Evolutionary conservation across 1,140 invertebrate species (phyloP).

Genomic region (Drosophila lowei): DNA sequence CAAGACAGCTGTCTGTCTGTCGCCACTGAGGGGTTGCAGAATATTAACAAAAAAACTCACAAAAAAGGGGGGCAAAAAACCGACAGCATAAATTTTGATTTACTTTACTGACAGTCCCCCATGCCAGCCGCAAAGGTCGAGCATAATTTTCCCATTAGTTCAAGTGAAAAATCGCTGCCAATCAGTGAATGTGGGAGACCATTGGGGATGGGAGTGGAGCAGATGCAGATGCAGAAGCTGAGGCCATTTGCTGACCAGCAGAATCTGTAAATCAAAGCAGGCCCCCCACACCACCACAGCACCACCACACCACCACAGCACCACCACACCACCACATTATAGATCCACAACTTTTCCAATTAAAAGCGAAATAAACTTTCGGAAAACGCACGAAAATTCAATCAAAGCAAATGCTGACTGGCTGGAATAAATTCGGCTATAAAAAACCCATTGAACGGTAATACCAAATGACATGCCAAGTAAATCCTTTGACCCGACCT

Average conservation of each 20-base stretch:
- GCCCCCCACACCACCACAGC: background rate
- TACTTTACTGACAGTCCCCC: conserved; percentile 21
- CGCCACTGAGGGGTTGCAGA: conserved; percentile 3
- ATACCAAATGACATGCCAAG: conserved; percentile 6
- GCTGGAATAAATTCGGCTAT: conserved; percentile 9
- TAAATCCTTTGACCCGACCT: too few relatives aligned
- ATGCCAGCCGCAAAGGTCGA: conserved; percentile 40
- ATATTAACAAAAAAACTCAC: background rate
- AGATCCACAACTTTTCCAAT: conserved; percentile 38
- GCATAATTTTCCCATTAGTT: conserved; percentile 72
- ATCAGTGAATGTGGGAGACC: conserved; percentile 1
- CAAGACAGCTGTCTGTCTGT: conserved; percentile 62
- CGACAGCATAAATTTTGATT: conserved; percentile 44
- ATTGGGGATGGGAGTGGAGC: background rate
- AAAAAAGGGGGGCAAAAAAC: conserved; percentile 1
- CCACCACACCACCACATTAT: conserved; percentile 2
- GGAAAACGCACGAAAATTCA: conserved; percentile 45
- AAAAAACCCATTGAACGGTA: conserved; percentile 38
- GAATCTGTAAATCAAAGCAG: conserved; percentile 11
- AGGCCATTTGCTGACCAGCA: conserved; percentile 20
- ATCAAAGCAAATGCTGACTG: conserved; percentile 35
- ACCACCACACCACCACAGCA: too few relatives aligned
- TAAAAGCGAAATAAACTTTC: conserved; percentile 40
- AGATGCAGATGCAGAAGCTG: conserved; percentile 1
- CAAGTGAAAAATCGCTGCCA: conserved; percentile 69